Evolutionary conservation across 2,113 vertebrate species (phyloP), one percentile per base, ranked within the genome.

Genomic region (Malurus cyaneus): DNA sequence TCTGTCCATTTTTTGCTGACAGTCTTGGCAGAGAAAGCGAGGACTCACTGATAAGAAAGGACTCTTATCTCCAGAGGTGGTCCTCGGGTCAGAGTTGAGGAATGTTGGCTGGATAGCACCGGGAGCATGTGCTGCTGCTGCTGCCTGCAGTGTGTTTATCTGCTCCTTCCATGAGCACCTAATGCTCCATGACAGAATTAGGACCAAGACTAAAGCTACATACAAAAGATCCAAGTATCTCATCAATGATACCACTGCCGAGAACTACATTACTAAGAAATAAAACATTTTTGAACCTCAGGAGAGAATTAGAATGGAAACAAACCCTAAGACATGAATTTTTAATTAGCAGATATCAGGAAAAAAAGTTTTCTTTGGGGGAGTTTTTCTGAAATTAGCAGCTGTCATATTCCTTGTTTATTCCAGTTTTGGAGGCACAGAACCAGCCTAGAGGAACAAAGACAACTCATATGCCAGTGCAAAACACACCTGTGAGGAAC

Each of bases 41-140:
- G 81, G 61, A 29, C 67, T 89, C 26, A 1, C 70, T 90, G 96
- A 93, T 94, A 95, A 95, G 91, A 57, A 89, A 67, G 62, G 49
- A 87, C 91, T 95, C 81, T 89, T 91, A 88, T 89, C 89, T 94
- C 89, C 87, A 88, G 94, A 95, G 94, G 95, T 95, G 94, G 94
- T 96, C 91, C 67, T 80, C 23, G 7, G 95, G 85, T 94, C 96
- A 93, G 89, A 83, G 95, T 31, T 89, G 87, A 94, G 82, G 95
- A 96, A 96, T 92, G 94, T 86, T 96, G 94, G 89, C 94, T 44
- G 79, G 59, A 16, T 6, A 88, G 71, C 64, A 54, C 3, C 0
- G 14, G 1, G 60, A 94, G 67, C 67, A 73, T 59, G 89, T 86
- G 82, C 92, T 89, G 86, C 87, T 74, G 79, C 74, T 76, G 84